phyloP scores from a whole-genome alignment of 2,888 invertebrate genomes.

The Helobdella robusta region DNA sequence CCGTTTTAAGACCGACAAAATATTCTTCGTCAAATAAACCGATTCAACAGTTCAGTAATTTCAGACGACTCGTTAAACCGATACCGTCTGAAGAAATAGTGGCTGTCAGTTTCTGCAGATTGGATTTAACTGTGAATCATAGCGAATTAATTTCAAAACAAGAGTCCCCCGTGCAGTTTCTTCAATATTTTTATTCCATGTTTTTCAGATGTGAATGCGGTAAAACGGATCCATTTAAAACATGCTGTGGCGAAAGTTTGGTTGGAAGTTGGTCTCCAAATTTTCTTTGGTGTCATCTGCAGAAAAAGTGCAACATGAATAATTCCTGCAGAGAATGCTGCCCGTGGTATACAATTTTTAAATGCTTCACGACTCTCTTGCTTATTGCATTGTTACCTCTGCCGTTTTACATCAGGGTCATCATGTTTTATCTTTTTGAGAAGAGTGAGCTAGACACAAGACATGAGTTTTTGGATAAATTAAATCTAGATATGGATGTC shows the following conservation, averaged over 20 bases:
- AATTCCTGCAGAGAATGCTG: constrained; percentile 30
- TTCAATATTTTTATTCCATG: constrained; percentile 32
- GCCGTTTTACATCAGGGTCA: constrained; percentile 32
- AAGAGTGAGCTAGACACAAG: constrained; percentile 28
- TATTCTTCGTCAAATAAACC: background rate
- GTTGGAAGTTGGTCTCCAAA: constrained; percentile 34
- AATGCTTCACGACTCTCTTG: constrained; percentile 30
- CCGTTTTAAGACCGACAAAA: constrained; percentile 13
- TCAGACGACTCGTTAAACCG: constrained; percentile 32
- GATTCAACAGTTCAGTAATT: constrained; percentile 30
- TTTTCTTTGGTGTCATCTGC: constrained; percentile 33
- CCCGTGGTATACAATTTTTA: constrained; percentile 32
- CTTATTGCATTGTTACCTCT: constrained; percentile 30
- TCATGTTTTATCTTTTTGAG: constrained; percentile 32
- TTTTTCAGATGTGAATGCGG: constrained; percentile 31
- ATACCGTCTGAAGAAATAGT: constrained; percentile 33
- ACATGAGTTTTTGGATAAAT: constrained; percentile 25
- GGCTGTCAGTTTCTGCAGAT: constrained; percentile 29
- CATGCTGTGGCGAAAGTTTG: constrained; percentile 35
- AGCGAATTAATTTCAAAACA: constrained; percentile 33
- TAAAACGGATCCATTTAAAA: constrained; percentile 32
- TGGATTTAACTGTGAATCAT: constrained; percentile 34
- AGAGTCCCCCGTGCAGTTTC: constrained; percentile 32
- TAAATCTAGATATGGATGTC: constrained; percentile 24
- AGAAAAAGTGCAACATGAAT: constrained; percentile 33